Evolutionary conservation across 2,113 vertebrate species (phyloP), one percentile per base, ranked within the genome.

Genomic region (Aptenodytes forsteri): DNA sequence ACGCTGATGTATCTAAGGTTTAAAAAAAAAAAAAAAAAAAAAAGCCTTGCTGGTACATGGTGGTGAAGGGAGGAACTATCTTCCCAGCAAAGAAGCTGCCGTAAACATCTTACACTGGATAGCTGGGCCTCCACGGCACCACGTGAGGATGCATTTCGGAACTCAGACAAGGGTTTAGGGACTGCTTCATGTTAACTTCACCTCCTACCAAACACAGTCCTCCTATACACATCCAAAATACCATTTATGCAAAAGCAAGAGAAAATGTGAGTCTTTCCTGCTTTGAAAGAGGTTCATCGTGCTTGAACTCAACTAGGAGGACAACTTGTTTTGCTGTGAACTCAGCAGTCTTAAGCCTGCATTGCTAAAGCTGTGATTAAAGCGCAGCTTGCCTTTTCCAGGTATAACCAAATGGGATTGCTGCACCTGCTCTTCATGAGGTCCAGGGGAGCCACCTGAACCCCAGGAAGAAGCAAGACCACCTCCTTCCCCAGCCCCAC

Each of bases 131-230:
- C 69, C 32, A 3, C 1, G 1, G 38, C 55, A 56, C 42, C 44
- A 23, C 0, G 0, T 15, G 44, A 47, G 49, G 42, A 6, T 5
- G 12, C 9, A 7, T 54, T 61, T 66, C 3, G 10, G 38, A 58
- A 40, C 15, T 18, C 3, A 3, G 38, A 42, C 12, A 18, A 40
- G 55, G 36, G 14, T 79, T 82, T 82, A 19, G 56, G 56, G 30
- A 42, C 64, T 70, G 17, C 36, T 77, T 27, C 32, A 6, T 11
- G n/a, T 49, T 67, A 58, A 34, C 38, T 71, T 62, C 27, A 23
- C 67, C 67, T 66, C 46, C 46, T 64, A 21, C 52, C 20, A 10
- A n/a, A 9, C 13, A 4, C 7, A 23, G 47, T 22, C 30, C 12
- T 75, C n/a, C 30, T 26, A 10, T 40, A 18, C 1, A 5, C 29